Conservation (phyloP, 37 sponge, comb jelly and placozoan species). For the Chondrosia reniformis region DNA sequence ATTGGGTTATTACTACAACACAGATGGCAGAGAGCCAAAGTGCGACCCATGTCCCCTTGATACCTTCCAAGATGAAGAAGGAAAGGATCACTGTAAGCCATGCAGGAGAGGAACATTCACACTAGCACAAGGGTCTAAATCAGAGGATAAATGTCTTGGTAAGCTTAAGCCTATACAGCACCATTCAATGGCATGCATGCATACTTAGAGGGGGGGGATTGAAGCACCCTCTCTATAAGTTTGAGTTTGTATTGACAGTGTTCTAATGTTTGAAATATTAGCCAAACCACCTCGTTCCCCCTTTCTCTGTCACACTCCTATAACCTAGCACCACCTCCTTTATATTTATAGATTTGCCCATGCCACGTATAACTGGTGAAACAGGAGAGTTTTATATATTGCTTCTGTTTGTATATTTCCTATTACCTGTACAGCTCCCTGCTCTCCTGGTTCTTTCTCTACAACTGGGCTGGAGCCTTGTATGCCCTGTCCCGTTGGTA, state of each 20-base stretch:
- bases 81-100: background rate
- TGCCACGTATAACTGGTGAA: too few relatives aligned
- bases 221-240: background rate
- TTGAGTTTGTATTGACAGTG: too few relatives aligned
- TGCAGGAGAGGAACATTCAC: slow-evolving; percentile 5
- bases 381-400: too few relatives aligned
- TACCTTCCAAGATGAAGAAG: background rate
- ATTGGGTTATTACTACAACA: background rate
- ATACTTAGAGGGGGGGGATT: background rate
- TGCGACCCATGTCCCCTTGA: slow-evolving; percentile 1
- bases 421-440: too few relatives aligned
- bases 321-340: too few relatives aligned
- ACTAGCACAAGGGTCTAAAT: background rate
- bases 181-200: too few relatives aligned
- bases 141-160: background rate
- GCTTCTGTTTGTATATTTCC: too few relatives aligned
- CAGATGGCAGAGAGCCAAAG: background rate
- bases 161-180: too few relatives aligned
- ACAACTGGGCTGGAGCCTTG: slow-evolving; percentile 1
- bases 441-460: background rate
- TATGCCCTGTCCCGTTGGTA: background rate
- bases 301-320: too few relatives aligned
- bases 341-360: too few relatives aligned
- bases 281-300: too few relatives aligned
- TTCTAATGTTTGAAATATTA: too few relatives aligned